Evolutionary conservation across 2,113 vertebrate genomes (phyloP).

Genomic region (Hippocampus abdominalis): DNA sequence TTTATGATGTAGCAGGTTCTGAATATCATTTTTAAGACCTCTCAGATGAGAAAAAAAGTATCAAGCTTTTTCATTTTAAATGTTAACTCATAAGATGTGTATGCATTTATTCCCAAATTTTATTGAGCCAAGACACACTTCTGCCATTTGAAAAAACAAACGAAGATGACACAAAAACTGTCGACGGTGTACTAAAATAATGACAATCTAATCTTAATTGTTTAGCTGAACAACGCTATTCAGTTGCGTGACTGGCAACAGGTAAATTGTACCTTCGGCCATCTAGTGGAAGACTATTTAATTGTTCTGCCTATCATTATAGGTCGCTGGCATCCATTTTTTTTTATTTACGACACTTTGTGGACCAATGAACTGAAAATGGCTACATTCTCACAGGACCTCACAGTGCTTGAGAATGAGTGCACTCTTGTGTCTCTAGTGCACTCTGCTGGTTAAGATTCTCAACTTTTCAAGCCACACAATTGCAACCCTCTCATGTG

Average conservation of each 20-base stretch:
- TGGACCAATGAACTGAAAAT: neutral
- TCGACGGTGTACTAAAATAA: neutral
- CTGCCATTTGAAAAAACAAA: neutral
- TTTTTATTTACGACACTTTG: neutral
- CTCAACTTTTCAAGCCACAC: neutral
- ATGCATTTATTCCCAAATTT: neutral
- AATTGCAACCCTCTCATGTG: neutral
- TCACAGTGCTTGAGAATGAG: neutral
- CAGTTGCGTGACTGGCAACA: neutral
- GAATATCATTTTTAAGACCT: neutral
- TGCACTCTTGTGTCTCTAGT: conserved; percentile 25
- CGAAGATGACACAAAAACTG: neutral
- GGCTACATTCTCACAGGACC: neutral
- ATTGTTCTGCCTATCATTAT: neutral
- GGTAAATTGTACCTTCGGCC: neutral
- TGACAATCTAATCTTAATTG: neutral
- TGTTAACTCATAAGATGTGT: neutral
- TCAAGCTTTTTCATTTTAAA: neutral
- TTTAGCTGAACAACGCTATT: too few species aligned
- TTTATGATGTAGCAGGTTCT: neutral
- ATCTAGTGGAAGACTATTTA: neutral
- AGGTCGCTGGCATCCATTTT: neutral
- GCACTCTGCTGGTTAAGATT: conserved; percentile 48
- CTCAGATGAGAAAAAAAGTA: neutral
- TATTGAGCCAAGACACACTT: neutral